These are phyloP conservation scores for Maccullochella peelii DNA, from an alignment of 2,113 vertebrate species.

Conservation along the genomic window DNA sequence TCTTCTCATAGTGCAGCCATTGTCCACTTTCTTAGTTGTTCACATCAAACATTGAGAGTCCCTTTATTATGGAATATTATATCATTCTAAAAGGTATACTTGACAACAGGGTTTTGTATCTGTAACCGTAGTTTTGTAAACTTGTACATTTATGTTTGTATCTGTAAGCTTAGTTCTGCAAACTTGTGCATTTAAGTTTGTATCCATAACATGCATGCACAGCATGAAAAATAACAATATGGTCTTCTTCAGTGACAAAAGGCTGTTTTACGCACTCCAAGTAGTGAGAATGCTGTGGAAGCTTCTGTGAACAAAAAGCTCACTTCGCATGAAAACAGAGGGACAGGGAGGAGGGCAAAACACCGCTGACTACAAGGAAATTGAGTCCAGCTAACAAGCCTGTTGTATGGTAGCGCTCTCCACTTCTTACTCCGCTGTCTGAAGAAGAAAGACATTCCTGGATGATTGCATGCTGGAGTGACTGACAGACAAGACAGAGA, in stretches of 20 bases:
- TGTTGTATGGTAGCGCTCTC: slow-evolving; percentile 20
- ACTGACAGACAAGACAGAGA: slow-evolving; percentile 69
- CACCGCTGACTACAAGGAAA: not conserved
- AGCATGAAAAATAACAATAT: not conserved
- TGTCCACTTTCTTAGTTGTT: slow-evolving; percentile 18
- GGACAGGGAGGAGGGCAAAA: not conserved
- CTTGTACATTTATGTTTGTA: too few relatives aligned
- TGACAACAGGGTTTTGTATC: too few relatives aligned
- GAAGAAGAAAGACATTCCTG: slow-evolving; percentile 78
- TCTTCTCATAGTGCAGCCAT: slow-evolving; percentile 16
- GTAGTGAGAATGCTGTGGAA: not conserved
- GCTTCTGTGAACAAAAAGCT: not conserved
- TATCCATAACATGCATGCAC: too few relatives aligned
- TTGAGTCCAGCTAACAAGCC: slow-evolving; percentile 26
- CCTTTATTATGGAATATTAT: too few relatives aligned
- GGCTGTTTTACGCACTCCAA: not conserved
- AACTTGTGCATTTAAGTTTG: too few relatives aligned
- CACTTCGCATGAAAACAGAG: not conserved
- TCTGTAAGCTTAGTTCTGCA: too few relatives aligned
- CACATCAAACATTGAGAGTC: not conserved
- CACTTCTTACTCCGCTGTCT: slow-evolving; percentile 32
- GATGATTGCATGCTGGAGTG: slow-evolving; percentile 69
- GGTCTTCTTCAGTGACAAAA: not conserved
- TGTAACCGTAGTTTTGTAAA: too few relatives aligned
- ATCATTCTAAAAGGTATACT: too few relatives aligned